A percentile compares a stretch with the other conserved stretches of the same genome.
phyloP scores from a whole-genome alignment of 2,888 invertebrate species.

The Lamproptera curius region DNA sequence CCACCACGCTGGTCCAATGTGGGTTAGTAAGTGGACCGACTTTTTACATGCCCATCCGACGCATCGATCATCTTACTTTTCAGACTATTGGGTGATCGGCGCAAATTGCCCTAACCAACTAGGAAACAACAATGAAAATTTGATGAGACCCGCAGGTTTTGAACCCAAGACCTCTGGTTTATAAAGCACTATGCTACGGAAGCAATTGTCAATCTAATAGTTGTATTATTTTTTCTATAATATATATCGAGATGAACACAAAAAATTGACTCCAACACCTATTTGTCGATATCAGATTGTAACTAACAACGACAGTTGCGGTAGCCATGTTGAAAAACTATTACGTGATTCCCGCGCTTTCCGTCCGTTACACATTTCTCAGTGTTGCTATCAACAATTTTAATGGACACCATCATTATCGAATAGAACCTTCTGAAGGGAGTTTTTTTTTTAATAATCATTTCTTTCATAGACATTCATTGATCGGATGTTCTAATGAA shows the following conservation, averaged over 20 bases:
- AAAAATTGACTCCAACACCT: slow-evolving; percentile 7
- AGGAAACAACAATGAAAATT: too few species aligned
- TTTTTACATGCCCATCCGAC: too few species aligned
- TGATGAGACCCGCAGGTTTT: too few species aligned
- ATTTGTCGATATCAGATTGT: slow-evolving; percentile 11
- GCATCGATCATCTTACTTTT: too few species aligned
- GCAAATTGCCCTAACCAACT: too few species aligned
- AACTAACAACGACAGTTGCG: slow-evolving; percentile 1
- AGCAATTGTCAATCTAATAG: too few species aligned
- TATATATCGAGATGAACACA: not conserved
- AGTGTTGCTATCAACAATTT: slow-evolving; percentile 5
- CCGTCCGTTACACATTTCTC: slow-evolving; percentile 18
- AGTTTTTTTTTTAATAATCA: slow-evolving; percentile 4
- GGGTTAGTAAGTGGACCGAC: too few species aligned
- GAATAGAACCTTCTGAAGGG: slow-evolving; percentile 2
- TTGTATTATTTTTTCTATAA: not conserved
- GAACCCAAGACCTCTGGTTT: too few species aligned
- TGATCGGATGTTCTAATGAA: slow-evolving; percentile 19
- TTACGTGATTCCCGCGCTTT: slow-evolving; percentile 4
- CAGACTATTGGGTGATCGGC: too few species aligned
- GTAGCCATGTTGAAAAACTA: slow-evolving; percentile 15
- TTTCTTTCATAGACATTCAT: slow-evolving; percentile 15
- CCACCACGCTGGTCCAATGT: too few species aligned
- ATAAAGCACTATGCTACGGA: too few species aligned
- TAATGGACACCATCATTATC: slow-evolving; percentile 17